Conservation (phyloP, 2,113 vertebrate species). For the Erythrocercus mccallii region DNA sequence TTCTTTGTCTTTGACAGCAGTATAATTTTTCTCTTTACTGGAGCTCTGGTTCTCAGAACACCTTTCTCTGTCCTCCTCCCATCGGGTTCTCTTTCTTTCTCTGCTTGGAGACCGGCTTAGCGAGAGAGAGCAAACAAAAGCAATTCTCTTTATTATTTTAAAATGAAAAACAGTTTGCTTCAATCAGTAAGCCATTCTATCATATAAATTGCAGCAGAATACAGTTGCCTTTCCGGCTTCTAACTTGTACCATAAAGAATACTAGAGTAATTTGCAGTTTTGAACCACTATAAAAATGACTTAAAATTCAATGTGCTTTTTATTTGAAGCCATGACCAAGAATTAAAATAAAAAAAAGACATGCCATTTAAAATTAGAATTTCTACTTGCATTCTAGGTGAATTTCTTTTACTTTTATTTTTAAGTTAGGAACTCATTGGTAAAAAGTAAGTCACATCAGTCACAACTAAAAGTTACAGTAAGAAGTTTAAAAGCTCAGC, state of each 20-base stretch:
- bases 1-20: constrained; percentile 76
- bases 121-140: neutral
- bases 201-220: neutral
- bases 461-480: neutral
- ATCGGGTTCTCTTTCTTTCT: constrained; percentile 87
- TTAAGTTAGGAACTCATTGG: neutral
- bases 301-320: neutral
- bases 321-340: neutral
- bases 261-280: neutral
- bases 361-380: neutral
- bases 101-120: constrained; percentile 84
- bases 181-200: neutral
- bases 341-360: neutral
- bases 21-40: constrained; percentile 72
- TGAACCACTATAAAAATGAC: neutral
- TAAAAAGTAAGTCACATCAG: neutral
- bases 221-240: neutral
- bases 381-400: neutral
- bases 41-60: constrained; percentile 72
- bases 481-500: neutral
- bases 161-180: neutral
- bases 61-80: constrained; percentile 86
- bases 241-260: neutral
- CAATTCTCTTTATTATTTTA: neutral
- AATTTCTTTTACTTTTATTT: neutral